Evolutionary conservation across 2,888 invertebrate species (phyloP).

Genomic region (Ditula angustiorana): DNA sequence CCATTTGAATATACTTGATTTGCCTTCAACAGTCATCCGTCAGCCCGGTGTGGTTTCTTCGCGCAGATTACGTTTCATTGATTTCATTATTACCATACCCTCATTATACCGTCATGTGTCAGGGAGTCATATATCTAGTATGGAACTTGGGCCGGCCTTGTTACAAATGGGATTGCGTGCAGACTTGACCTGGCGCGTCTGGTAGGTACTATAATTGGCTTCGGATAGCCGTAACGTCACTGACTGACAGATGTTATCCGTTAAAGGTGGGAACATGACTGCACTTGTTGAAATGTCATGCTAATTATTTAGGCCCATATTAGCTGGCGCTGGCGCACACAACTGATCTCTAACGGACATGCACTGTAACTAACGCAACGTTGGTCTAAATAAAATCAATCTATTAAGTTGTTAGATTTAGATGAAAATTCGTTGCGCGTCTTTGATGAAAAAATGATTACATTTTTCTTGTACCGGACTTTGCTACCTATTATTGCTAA

Average conservation of each 20-base stretch:
- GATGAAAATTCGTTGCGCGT: no score
- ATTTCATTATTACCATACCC: constrained; percentile 35
- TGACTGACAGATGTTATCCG: constrained; percentile 41
- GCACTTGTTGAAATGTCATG: constrained; percentile 4
- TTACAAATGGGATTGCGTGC: constrained; percentile 49
- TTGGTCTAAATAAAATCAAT: neutral
- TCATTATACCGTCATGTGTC: constrained; percentile 37
- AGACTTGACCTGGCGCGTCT: constrained; percentile 59
- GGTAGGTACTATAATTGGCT: constrained; percentile 44
- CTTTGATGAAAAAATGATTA: no score
- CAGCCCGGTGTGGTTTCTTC: constrained; percentile 21
- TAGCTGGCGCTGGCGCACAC: neutral
- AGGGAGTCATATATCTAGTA: constrained; percentile 20
- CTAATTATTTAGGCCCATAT: constrained; percentile 1
- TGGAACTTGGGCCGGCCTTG: constrained; percentile 50
- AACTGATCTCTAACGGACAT: neutral
- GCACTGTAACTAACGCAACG: neutral
- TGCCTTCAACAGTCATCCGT: constrained; percentile 17
- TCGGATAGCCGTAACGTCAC: constrained; percentile 42
- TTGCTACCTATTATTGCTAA: no score
- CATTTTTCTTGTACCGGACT: no score
- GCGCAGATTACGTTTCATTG: constrained; percentile 34
- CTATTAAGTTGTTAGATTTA: no score
- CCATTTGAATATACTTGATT: constrained; percentile 24
- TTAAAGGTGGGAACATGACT: constrained; percentile 1